Percentiles rank a stretch among this genome's conserved stretches.
phyloP scores from a whole-genome alignment of 2,797 vertebrate species.

The Pipistrellus pygmaeus region DNA sequence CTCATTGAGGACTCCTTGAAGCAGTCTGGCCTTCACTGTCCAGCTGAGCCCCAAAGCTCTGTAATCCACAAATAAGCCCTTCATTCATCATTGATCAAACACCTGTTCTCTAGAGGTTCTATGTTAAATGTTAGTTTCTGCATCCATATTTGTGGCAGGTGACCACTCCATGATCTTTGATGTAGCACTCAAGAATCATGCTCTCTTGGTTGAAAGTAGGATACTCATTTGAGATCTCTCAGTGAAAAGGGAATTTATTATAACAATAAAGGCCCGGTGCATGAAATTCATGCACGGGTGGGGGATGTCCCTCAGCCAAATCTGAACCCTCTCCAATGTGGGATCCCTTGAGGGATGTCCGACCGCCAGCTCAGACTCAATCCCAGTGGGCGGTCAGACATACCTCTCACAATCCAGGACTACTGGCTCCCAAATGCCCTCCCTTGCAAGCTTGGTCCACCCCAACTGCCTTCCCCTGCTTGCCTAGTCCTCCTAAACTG shows the following conservation, averaged over 20 bases:
- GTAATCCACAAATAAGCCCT: not conserved
- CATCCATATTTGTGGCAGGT: not conserved
- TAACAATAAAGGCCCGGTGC: too few relatives aligned
- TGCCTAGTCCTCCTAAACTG: too few relatives aligned
- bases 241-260: not conserved
- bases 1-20: not conserved
- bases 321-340: too few relatives aligned
- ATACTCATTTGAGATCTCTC: constrained; percentile 17
- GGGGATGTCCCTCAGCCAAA: too few relatives aligned
- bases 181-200: not conserved
- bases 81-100: not conserved
- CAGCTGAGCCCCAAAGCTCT: not conserved
- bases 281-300: too few relatives aligned
- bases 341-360: too few relatives aligned
- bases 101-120: not conserved
- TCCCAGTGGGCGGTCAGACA: too few relatives aligned
- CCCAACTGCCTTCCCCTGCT: too few relatives aligned
- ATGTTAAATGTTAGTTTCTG: not conserved
- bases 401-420: too few relatives aligned
- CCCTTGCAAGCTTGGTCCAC: too few relatives aligned
- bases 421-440: too few relatives aligned
- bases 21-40: not conserved
- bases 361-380: rapidly evolving
- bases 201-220: not conserved
- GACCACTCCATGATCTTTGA: not conserved